Evolutionary conservation across 2,797 vertebrate species (phyloP), one percentile per base, ranked within the genome.

Genomic region (Synanceia verrucosa): DNA sequence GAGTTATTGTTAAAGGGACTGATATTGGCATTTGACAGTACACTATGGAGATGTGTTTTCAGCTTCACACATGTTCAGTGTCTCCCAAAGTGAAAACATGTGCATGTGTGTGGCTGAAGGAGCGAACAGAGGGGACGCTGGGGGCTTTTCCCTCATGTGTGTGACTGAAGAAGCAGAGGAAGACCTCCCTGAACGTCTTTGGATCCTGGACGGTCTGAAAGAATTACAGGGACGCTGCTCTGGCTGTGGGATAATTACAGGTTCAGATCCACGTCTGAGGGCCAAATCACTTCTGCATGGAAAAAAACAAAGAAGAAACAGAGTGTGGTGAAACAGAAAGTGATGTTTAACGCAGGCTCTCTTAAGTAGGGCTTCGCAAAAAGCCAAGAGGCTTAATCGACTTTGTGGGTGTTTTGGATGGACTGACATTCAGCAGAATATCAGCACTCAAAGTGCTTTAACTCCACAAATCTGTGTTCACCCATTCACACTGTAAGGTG

Each of bases 221-320:
- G 81, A 84, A 90, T 89, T 86, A 89, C 76, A 88, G 84, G 85
- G 83, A 83, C 85, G 69, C 61, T 67, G 70, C 60, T 83, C 62
- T 64, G 74, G 64, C 83, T 90, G 82, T 81, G 73, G 34, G 71
- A 88, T 91, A 89, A 91, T 91, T 89, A 81, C 70, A 81, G 81
- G 76, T 88, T 89, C 52, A 83, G 84, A 52, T 37, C 59, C 57
- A 62, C 56, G 77, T 84, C 79, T 85, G 69, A 82, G 50, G 80
- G 44, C 51, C 55, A 87, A 87, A 86, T 88, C 70, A 82, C 81
- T 88, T 76, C 62, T 85, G 79, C 70, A 69, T 86, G 88, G 81
- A 70, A 86, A 79, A 73, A 80, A 65, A 5, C 7, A 16, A 65
- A 55, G 50, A 55, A 70, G 65, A 86, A 84, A 82, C 43, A 29